A percentile compares a stretch with the other conserved stretches of the same genome.
Conservation (phyloP, 2,888 invertebrate genomes). For the Odontocolon sp. region DNA sequence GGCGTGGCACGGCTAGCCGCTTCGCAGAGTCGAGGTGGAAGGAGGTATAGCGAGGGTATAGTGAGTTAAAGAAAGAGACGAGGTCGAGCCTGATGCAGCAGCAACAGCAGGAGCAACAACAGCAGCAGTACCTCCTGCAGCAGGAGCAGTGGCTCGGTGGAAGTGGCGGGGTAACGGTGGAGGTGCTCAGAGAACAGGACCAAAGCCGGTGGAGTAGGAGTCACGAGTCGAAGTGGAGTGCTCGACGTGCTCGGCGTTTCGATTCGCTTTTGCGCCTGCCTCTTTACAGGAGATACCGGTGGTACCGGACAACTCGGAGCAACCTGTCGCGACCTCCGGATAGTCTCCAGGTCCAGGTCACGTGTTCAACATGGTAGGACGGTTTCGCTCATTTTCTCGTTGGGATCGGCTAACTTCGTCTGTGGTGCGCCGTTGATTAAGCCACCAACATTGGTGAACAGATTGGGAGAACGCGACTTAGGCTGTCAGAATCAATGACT, state of each 20-base stretch:
- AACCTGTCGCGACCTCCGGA: slow-evolving; percentile 57
- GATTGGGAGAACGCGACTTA: too few relatives aligned
- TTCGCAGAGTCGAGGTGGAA: slow-evolving; percentile 55
- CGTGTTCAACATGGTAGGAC: too few relatives aligned
- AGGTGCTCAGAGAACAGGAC: slow-evolving; percentile 57
- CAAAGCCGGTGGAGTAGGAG: slow-evolving; percentile 53
- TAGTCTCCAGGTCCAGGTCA: too few relatives aligned
- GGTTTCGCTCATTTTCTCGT: too few relatives aligned
- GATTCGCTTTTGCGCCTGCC: slow-evolving; percentile 58
- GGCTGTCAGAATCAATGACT: too few relatives aligned
- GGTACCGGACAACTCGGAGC: slow-evolving; percentile 36
- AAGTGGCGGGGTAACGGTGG: slow-evolving; percentile 65
- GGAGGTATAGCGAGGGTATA: slow-evolving; percentile 62
- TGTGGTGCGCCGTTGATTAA: too few relatives aligned
- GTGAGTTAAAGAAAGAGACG: slow-evolving; percentile 49
- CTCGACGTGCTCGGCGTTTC: slow-evolving; percentile 49
- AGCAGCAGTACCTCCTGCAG: slow-evolving; percentile 41
- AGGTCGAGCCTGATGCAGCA: slow-evolving; percentile 56
- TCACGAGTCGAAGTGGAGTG: slow-evolving; percentile 58
- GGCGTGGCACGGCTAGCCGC: slow-evolving; percentile 72
- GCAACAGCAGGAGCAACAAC: slow-evolving; percentile 51
- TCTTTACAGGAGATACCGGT: slow-evolving; percentile 52
- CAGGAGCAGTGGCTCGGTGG: slow-evolving; percentile 53
- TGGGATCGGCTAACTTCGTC: too few relatives aligned
- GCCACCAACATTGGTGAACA: too few relatives aligned